Evolutionary conservation across 2,113 vertebrate genomes (phyloP).

Genomic region (Conger conger): DNA sequence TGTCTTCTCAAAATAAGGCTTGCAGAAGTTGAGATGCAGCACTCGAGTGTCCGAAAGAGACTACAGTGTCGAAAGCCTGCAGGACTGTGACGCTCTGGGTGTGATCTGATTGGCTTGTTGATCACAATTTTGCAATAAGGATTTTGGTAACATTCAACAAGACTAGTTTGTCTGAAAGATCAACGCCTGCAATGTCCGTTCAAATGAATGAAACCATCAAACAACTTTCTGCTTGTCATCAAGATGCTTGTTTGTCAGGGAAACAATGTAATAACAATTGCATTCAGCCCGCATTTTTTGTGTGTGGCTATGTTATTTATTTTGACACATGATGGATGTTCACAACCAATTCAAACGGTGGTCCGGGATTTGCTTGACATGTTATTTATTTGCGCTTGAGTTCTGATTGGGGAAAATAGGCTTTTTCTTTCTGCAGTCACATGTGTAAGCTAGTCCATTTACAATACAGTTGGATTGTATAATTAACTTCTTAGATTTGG

Average conservation of each 20-base stretch:
- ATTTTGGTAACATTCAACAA: neutral
- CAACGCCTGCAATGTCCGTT: neutral
- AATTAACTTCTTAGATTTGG: neutral
- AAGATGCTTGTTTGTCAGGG: constrained; percentile 16
- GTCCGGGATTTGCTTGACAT: neutral
- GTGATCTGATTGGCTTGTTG: neutral
- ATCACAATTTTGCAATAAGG: neutral
- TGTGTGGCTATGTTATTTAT: constrained; percentile 14
- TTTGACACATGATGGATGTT: constrained; percentile 17
- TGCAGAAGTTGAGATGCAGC: too few species aligned
- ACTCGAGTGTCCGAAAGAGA: too few species aligned
- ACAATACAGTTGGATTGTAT: neutral
- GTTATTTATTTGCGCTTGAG: neutral
- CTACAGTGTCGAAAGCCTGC: too few species aligned
- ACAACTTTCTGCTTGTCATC: neutral
- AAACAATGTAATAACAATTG: constrained; percentile 10
- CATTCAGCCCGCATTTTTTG: neutral
- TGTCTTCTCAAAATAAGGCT: too few species aligned
- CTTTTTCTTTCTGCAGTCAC: neutral
- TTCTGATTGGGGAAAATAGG: neutral
- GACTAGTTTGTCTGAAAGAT: neutral
- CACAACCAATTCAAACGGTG: neutral
- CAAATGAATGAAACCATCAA: constrained; percentile 12
- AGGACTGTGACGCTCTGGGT: neutral
- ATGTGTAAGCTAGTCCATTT: neutral